A percentile compares a stretch with the other conserved stretches of the same genome.
phyloP scores from a whole-genome alignment of 53 echinoderm and acorn worm genomes.

The Mesocentrotus franciscanus region DNA sequence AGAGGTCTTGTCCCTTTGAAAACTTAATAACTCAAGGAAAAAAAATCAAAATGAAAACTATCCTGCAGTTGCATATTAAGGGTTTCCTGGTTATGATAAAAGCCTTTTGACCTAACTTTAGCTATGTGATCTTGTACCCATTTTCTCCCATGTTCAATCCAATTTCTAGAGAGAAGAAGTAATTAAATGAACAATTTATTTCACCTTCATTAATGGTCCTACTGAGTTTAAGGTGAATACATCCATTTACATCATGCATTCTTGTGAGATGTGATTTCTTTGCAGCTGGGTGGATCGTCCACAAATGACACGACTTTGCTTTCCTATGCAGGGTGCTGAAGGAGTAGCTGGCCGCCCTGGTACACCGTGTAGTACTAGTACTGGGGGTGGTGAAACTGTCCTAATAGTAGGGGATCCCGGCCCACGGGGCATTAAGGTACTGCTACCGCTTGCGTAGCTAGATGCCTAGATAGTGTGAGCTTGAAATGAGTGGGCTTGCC shows the following conservation, averaged over 20 bases:
- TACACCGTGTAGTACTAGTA: background rate
- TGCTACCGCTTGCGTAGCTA: slow-evolving; percentile 28
- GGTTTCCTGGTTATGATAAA: too few relatives aligned
- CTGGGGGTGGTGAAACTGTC: background rate
- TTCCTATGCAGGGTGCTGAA: slow-evolving; percentile 3
- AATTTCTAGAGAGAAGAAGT: too few relatives aligned
- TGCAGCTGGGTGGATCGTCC: background rate
- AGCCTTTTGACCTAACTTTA: too few relatives aligned
- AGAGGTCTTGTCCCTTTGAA: too few relatives aligned
- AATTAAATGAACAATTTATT: background rate
- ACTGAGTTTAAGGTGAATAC: background rate
- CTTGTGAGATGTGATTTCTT: background rate
- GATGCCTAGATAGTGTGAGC: background rate
- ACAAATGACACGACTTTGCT: background rate
- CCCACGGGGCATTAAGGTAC: background rate
- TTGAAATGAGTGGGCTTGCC: slow-evolving; percentile 28
- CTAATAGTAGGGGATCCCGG: background rate
- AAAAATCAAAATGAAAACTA: too few relatives aligned
- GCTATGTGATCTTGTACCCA: background rate
- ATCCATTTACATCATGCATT: background rate
- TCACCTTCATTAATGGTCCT: background rate
- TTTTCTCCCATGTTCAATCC: too few relatives aligned
- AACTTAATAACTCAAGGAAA: too few relatives aligned
- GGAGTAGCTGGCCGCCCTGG: slow-evolving; percentile 1
- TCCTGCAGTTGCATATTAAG: too few relatives aligned